Evolutionary conservation across 2,797 vertebrate species (phyloP), one percentile per base, ranked within the genome.

Genomic region (Benthosema pterotum): DNA sequence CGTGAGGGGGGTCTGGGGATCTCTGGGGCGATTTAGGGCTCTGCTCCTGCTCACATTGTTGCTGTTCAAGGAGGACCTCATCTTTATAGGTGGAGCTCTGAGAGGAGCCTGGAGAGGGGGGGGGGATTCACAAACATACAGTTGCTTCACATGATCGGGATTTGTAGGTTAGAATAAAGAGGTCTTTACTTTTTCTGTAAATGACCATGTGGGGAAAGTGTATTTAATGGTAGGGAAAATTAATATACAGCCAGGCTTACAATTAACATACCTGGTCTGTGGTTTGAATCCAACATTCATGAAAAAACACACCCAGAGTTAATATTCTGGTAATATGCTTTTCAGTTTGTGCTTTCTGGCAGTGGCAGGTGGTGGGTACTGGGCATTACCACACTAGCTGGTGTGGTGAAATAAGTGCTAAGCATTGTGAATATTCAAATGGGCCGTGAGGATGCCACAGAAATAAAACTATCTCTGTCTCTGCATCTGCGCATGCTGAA

Each of bases 231-330:
- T 8, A 9, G 32, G 9, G 32, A 32, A 32, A 32, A 32, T 32
- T 8, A 32, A 32, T 32, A 8, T 8, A 32, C 32, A 32, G 32
- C 32, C 32, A 12, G 49, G 12, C 1, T n/a, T n/a, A n/a, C n/a
- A n/a, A n/a, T 14, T 18, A 45, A 60, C 69, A 28, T 0, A 87
- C 84, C 87, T 72, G 67, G 66, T 54, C 52, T 74, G 17, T 77
- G 68, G 12, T 67, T 56, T 4, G 77, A 62, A 51, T 22, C 55
- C 52, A 72, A 8, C 7, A 32, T 32, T 6, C 19, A 4, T 22
- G 19, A 4, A 22, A 22, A 22, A 22, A 22, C 2, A 22, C 19
- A n/a, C n/a, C n/a, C n/a, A n/a, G n/a, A n/a, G n/a, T n/a, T n/a
- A n/a, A n/a, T n/a, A n/a, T n/a, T n/a, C n/a, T n/a, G n/a, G n/a